These are phyloP conservation scores for Drosophila helvetica DNA, from an alignment of 2,888 invertebrate species.

Conservation along the genomic window DNA sequence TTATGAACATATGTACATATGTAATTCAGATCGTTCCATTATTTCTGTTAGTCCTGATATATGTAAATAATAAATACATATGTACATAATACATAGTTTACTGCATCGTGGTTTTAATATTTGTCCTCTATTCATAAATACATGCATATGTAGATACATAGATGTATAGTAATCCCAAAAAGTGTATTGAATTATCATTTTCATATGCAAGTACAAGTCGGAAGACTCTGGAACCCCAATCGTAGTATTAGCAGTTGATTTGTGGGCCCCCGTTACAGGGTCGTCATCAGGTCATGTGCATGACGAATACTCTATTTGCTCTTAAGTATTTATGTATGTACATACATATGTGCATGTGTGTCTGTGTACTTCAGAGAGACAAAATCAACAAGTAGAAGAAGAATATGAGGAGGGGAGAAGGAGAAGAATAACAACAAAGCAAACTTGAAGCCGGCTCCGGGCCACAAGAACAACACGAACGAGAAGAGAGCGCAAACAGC, in stretches of 20 bases:
- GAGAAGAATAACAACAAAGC: constrained; percentile 38
- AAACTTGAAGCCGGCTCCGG: constrained; percentile 67
- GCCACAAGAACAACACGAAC: constrained; percentile 46
- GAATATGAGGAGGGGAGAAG: not conserved
- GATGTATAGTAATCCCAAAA: too few relatives aligned
- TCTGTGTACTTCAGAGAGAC: constrained; percentile 36
- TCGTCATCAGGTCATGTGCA: not conserved
- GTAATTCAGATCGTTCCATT: too few relatives aligned
- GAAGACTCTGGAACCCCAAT: not conserved
- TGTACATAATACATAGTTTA: too few relatives aligned
- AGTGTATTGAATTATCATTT: too few relatives aligned
- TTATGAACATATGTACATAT: too few relatives aligned
- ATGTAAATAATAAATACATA: too few relatives aligned
- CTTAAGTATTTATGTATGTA: constrained; percentile 3
- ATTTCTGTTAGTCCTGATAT: too few relatives aligned
- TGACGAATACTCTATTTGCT: constrained; percentile 17
- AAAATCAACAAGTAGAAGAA: constrained; percentile 49
- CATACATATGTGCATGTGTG: constrained; percentile 5
- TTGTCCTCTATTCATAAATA: too few relatives aligned
- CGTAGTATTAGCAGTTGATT: constrained; percentile 6
- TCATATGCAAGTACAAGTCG: too few relatives aligned
- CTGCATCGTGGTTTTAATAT: too few relatives aligned
- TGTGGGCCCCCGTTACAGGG: constrained; percentile 7
- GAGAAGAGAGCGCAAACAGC: constrained; percentile 29
- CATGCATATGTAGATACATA: too few relatives aligned